Evolutionary conservation across 2,113 vertebrate species (phyloP).

Genomic region (Gavialis gangeticus): DNA sequence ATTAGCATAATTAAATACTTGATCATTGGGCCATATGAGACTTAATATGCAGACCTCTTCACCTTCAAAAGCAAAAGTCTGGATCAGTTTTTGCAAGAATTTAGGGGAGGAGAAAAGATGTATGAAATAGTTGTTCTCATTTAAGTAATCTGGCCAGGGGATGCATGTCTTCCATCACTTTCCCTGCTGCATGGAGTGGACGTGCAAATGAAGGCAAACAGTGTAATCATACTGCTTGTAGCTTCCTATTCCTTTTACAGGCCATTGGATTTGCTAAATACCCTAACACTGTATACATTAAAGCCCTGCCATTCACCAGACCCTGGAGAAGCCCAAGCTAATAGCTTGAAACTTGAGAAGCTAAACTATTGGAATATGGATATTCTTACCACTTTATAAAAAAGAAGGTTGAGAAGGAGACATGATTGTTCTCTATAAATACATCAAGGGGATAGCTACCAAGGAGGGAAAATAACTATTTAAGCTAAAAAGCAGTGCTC

Average conservation of each 20-base stretch:
- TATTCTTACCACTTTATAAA: neutral
- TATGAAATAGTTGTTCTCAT: neutral
- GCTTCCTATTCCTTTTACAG: neutral
- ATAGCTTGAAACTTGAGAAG: neutral
- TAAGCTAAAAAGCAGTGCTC: neutral
- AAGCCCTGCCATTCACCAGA: neutral
- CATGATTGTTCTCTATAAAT: neutral
- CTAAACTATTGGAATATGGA: neutral
- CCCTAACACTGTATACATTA: neutral
- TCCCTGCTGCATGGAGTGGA: neutral
- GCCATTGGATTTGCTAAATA: neutral
- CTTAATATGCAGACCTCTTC: neutral
- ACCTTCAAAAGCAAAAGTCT: neutral
- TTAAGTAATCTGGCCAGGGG: fast-evolving
- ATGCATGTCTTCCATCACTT: neutral
- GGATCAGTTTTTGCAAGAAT: neutral
- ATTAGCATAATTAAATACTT: neutral
- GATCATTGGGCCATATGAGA: neutral
- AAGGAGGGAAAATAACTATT: neutral
- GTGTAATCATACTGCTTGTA: neutral
- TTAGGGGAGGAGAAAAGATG: neutral
- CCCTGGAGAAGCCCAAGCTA: neutral
- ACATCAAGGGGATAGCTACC: neutral
- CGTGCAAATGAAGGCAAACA: neutral
- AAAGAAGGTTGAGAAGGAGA: neutral